Evolutionary conservation across 64 coral and sea anemone species (phyloP), one percentile per base, ranked within the genome.

Genomic region (Montipora cactus): DNA sequence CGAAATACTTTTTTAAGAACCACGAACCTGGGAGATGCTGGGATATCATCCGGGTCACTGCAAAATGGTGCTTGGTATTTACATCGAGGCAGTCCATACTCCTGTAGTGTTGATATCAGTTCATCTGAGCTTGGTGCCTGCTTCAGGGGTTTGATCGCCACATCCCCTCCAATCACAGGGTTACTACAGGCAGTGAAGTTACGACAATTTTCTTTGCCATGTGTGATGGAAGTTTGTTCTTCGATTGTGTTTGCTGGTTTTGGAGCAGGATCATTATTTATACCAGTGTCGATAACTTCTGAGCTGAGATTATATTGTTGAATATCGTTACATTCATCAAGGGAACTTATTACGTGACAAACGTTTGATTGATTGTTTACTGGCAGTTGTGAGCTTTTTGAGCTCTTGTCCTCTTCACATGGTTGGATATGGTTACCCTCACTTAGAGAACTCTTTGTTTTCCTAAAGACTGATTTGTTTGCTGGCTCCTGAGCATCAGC

Each of bases 21-120:
- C 14, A 90, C 92, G 76, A 47, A 96, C 98, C 92, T 94, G 19
- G 87, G 58, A 47, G 3, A 75, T 75, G 87, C 84, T 57, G 98
- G 98, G 46, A 96, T 81, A 79, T 99, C 98, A 90, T 96, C 90
- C 21, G 98, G 95, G 19, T 99, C 59, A 53, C 98, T 99, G 59
- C 94, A 99, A 58, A 94, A 99, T 46, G 98, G 92, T 71, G 76
- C 61, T 92, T 96, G 95, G 50, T 99, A 81, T 78, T 80, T 93
- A 78, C 91, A 89, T 21, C 93, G 84, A 12, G 98, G 98, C 10
- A 96, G 59, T 44, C 98, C 95, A 87, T 92, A 95, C 15, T 96
- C 21, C 12, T 79, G 71, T n/a, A 96, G 77, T 47, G 72, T 93
- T 25, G 82, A 18, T 80, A 80, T 59, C 62, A 89, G 89, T 75